These are phyloP conservation scores for Agriopis marginaria DNA, from an alignment of 2,888 invertebrate species.

Conservation along the genomic window DNA sequence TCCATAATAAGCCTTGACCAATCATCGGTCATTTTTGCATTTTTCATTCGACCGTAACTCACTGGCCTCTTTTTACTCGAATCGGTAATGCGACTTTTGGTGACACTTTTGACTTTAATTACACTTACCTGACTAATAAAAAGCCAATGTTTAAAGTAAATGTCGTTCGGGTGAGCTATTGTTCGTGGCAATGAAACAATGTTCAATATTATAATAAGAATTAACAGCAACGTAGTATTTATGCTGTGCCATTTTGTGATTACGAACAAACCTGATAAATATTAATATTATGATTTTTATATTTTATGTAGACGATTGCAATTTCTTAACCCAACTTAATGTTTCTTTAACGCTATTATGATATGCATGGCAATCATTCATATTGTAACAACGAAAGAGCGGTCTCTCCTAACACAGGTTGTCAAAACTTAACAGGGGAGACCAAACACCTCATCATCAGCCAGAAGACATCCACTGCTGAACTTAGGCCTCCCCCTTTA, in stretches of 20 bases:
- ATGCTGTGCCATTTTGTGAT: slow-evolving; percentile 19
- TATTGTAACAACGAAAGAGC: too few species aligned
- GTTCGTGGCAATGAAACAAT: slow-evolving; percentile 72
- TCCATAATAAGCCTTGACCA: slow-evolving; percentile 83
- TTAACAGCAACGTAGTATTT: neutral
- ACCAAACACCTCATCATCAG: too few species aligned
- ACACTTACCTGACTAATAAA: slow-evolving; percentile 69
- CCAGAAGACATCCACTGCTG: too few species aligned
- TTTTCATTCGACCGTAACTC: slow-evolving; percentile 66
- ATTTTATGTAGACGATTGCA: neutral
- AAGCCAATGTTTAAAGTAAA: slow-evolving; percentile 74
- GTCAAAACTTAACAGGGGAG: too few species aligned
- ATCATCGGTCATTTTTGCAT: slow-evolving; percentile 77
- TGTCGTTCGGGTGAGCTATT: slow-evolving; percentile 70
- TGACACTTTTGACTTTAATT: slow-evolving; percentile 73
- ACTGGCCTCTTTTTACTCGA: slow-evolving; percentile 71
- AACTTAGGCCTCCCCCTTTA: too few species aligned
- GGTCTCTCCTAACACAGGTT: too few species aligned
- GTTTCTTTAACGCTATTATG: too few species aligned
- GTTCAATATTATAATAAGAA: slow-evolving; percentile 53
- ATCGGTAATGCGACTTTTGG: slow-evolving; percentile 67
- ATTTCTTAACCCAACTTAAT: neutral
- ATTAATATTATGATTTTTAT: neutral
- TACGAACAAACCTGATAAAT: neutral
- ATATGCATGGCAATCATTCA: too few species aligned